Conservation (phyloP, 2,797 vertebrate species). For the Onychomys arenicola region DNA sequence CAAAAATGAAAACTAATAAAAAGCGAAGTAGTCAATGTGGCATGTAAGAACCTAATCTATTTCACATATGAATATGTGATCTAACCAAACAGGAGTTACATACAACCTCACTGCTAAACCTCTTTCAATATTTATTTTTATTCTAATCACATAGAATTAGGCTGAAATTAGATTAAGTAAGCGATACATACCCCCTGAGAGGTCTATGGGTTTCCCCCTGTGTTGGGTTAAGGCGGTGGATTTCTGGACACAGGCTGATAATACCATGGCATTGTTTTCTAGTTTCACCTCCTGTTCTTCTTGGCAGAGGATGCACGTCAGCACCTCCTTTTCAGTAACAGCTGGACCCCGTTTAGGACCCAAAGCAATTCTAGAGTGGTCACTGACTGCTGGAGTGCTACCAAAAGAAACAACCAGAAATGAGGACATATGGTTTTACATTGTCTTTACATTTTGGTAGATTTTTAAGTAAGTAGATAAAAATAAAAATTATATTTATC, state of each 20-base stretch:
- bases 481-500: slow-evolving; percentile 56
- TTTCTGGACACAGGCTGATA: slow-evolving; percentile 97
- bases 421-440: slow-evolving; percentile 64
- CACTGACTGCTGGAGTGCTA: slow-evolving; percentile 88
- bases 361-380: slow-evolving; percentile 91
- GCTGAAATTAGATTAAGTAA: slow-evolving; percentile 63
- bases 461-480: slow-evolving; percentile 58
- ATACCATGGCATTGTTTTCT: slow-evolving; percentile 95
- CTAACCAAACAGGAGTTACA: slow-evolving; percentile 46
- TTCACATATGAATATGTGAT: slow-evolving; percentile 31
- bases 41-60: slow-evolving; percentile 18
- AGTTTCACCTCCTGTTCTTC: slow-evolving; percentile 97
- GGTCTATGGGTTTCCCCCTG: slow-evolving; percentile 90
- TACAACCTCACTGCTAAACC: slow-evolving; percentile 44
- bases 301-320: slow-evolving; percentile 99
- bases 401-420: slow-evolving; percentile 73
- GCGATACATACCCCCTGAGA: slow-evolving; percentile 86
- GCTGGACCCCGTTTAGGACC: slow-evolving; percentile 94
- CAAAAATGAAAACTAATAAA: slow-evolving; percentile 33
- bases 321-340: slow-evolving; percentile 91
- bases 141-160: slow-evolving; percentile 3
- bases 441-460: slow-evolving; percentile 56
- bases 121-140: slow-evolving; percentile 48
- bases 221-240: slow-evolving; percentile 97
- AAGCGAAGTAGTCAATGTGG: slow-evolving; percentile 22